A percentile compares a stretch with the other conserved stretches of the same genome.
phyloP scores from a whole-genome alignment of 2,113 vertebrate species.

The Entosphenus tridentatus region DNA sequence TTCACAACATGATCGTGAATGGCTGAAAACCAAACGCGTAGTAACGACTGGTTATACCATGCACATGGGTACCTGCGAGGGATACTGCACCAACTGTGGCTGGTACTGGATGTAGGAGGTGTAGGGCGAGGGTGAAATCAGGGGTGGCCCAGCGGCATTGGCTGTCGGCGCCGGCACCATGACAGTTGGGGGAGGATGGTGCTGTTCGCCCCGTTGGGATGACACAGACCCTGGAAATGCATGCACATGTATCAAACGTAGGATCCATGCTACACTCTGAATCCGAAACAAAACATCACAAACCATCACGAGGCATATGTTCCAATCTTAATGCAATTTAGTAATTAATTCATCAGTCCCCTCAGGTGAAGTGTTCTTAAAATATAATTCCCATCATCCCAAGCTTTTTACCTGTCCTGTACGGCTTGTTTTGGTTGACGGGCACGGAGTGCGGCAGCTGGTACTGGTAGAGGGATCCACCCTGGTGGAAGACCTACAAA shows the following conservation, averaged over 20 bases:
- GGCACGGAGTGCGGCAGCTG: slow-evolving; percentile 74
- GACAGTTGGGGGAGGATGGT: too few relatives aligned
- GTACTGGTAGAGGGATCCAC: slow-evolving; percentile 66
- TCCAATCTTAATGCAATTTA: background rate
- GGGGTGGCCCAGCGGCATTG: too few relatives aligned
- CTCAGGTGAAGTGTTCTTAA: slow-evolving; percentile 12
- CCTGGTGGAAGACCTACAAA: slow-evolving; percentile 24
- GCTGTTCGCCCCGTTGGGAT: too few relatives aligned
- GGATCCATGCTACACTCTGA: slow-evolving; percentile 22
- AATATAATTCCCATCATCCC: slow-evolving; percentile 32
- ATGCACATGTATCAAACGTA: slow-evolving; percentile 52
- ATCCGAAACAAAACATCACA: background rate
- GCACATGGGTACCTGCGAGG: slow-evolving; percentile 47
- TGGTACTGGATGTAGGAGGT: too few relatives aligned
- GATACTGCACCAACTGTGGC: slow-evolving; percentile 22
- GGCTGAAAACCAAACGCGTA: background rate
- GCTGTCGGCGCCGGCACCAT: too few relatives aligned
- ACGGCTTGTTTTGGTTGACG: slow-evolving; percentile 92
- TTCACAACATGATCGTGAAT: background rate
- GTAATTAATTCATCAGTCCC: slow-evolving; percentile 19
- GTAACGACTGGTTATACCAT: background rate
- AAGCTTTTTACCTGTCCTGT: slow-evolving; percentile 99
- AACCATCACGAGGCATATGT: background rate
- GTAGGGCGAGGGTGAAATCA: too few relatives aligned
- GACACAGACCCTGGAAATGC: too few relatives aligned